phyloP scores from a whole-genome alignment of 2,113 vertebrate species.

The Cephalopholis sonnerati region DNA sequence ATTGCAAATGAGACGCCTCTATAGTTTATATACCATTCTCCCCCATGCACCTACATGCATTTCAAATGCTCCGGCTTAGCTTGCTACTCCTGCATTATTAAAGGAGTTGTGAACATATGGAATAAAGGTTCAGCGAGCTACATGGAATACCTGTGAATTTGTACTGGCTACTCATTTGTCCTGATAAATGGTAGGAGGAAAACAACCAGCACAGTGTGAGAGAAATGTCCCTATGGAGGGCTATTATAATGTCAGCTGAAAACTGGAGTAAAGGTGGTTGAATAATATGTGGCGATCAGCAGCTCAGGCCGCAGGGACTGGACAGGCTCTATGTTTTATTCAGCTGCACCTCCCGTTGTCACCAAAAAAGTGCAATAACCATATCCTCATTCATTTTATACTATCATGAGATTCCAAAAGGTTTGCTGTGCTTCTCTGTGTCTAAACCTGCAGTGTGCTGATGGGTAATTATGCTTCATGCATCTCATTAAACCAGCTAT shows the following conservation, averaged over 20 bases:
- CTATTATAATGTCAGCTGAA: constrained; percentile 13
- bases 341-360: not conserved
- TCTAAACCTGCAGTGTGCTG: not conserved
- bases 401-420: not conserved
- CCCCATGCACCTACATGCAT: constrained; percentile 50
- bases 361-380: not conserved
- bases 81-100: constrained; percentile 58
- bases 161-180: constrained; percentile 33
- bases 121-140: constrained; percentile 23
- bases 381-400: not conserved
- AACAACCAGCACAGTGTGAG: constrained; percentile 1
- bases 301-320: not conserved
- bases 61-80: constrained; percentile 46
- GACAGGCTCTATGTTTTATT: constrained; percentile 9
- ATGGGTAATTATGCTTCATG: constrained; percentile 16
- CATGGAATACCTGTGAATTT: constrained; percentile 39
- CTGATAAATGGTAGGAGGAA: constrained; percentile 36
- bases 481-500: constrained; percentile 28
- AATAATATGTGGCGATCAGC: constrained; percentile 12
- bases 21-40: constrained; percentile 64
- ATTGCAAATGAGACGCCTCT: constrained; percentile 73
- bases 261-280: not conserved
- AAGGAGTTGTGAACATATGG: constrained; percentile 38
- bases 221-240: constrained; percentile 14
- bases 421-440: not conserved